Base-by-base conservation (phyloP, 2,888 invertebrate genomes). In the Xestia c-nigrum region DNA sequence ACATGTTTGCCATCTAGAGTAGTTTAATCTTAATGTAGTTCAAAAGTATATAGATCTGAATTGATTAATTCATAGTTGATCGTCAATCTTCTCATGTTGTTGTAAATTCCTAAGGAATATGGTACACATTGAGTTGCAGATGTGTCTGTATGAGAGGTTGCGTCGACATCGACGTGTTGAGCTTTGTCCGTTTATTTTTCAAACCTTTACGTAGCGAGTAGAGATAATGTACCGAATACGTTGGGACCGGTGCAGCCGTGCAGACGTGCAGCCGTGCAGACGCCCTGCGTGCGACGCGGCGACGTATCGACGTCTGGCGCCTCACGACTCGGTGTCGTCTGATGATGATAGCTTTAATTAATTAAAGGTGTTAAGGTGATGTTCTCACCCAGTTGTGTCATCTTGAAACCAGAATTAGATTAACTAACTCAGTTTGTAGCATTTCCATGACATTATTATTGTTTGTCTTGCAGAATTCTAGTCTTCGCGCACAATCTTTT, bases 401-500 rank as follows among this genome's bases (percentile, higher is more conserved):
- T 83, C 85, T 74, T 76, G 72, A 78, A 82, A 76, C 77, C 88
- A 84, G 70, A 85, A 73, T 78, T 78, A 86, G 79, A 80, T 59
- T 84, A 78, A 81, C 76, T 80, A 68, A 87, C 86, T 82, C 89
- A 89, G 84, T 89, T 88, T 89, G 85, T 91, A 91, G 90, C 93
- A 90, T 90, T 90, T 90, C 94, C 95, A 95, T 95, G 95, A 95
- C 95, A 93, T 90, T 75, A 81, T 82, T 86, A 87, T 88, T 87
- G 91, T 91, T 92, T 92, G 91, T 91, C 90, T 92, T 92, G 91
- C 93, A 94, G 92, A 90, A 91, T 94, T 96, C 96, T 96, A 96
- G 96, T 96, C 96, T 94, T 93, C 90, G 94, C 95, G 96, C 96
- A 96, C 96, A 96, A 96, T 92, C 91, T 91, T 89, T 76, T 88